Evolutionary conservation across 2,797 vertebrate genomes (phyloP), one percentile per base, ranked within the genome.

Genomic region (Siniperca obscura): DNA sequence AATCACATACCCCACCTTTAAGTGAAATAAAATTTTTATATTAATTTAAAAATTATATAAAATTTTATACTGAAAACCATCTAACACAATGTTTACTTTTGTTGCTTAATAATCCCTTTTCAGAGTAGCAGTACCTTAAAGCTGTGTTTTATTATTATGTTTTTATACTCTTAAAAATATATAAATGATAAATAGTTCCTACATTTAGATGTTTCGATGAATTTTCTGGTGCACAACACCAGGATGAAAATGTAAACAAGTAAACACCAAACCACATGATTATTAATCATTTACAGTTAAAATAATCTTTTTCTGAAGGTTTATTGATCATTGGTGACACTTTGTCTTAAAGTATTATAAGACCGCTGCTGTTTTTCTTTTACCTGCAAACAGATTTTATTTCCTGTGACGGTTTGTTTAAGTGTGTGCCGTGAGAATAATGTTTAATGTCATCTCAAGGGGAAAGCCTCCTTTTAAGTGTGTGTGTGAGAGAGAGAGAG

Each of bases 361-460:
- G 50, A 70, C 42, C 38, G 5, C 42, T 12, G 61, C n/a, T 34
- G 16, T 27, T 61, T 60, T 17, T 9, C 38, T 79, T 80, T 57
- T 19, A 78, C 55, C 55, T 68, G 48, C 34, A 40, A 69, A 70
- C 74, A 78, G 55, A 46, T 81, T 79, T 88, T 78, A 83, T 88
- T 86, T 68, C 44, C 78, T 60, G 30, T 77, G 86, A 85, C 66
- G 30, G 64, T 86, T 79, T 80, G 62, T 87, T 85, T 77, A 68
- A 78, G 36, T 76, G 70, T 78, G 7, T 53, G 78, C 71, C 16
- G 4, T 52, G 61, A 76, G 78, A 86, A 68, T 89, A 83, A 84
- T 86, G 73, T 78, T 80, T 80, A 80, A 84, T 76, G 87, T 83
- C 87, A 72, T 46, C 74, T 83, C 78, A 89, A 91, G 89, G 87